phyloP scores from a whole-genome alignment of 2,113 vertebrate genomes.

The Callocephalon fimbriatum region DNA sequence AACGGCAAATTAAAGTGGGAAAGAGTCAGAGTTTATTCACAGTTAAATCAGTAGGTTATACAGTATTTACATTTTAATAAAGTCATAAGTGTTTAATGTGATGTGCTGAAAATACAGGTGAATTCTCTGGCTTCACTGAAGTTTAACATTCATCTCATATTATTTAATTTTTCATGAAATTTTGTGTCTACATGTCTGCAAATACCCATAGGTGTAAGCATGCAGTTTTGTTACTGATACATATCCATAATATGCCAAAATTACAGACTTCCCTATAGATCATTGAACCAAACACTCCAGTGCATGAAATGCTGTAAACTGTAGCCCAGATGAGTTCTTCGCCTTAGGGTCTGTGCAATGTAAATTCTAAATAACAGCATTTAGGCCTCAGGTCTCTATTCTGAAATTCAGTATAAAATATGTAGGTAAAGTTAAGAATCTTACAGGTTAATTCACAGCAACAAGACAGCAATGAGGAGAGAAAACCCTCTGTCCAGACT shows the following conservation, averaged over 20 bases:
- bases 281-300: background rate
- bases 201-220: background rate
- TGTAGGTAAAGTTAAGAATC: fast-evolving
- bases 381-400: background rate
- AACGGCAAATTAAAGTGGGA: constrained; percentile 20
- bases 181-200: fast-evolving
- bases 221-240: background rate
- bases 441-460: background rate
- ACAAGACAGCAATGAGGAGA: fast-evolving
- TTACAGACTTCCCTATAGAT: background rate
- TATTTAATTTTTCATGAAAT: background rate
- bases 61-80: constrained; percentile 58
- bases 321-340: background rate
- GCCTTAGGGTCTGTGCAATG: background rate
- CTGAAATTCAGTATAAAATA: background rate
- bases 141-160: background rate
- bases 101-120: background rate
- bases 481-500: fast-evolving
- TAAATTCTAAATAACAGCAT: background rate
- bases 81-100: background rate
- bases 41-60: constrained; percentile 7
- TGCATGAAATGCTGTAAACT: background rate
- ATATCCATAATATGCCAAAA: background rate
- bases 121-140: background rate
- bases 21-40: constrained; percentile 15